Conservation (phyloP, 37 sponge, comb jelly and placozoan genomes). For the Bolinopsis microptera region DNA sequence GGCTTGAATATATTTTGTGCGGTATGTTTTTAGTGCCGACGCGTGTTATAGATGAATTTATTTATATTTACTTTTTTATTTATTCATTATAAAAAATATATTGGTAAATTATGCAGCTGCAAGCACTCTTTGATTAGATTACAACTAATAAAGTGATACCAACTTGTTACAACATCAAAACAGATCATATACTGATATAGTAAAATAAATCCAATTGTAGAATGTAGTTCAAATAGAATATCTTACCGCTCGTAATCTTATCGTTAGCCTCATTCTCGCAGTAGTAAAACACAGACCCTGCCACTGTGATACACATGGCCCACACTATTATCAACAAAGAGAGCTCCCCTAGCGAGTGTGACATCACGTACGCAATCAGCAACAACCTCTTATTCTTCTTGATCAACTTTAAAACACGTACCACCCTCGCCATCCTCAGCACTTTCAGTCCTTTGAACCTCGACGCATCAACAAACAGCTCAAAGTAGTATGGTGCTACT, state of each 20-base stretch:
- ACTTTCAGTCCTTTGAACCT: background rate
- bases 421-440: conserved; percentile 17
- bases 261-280: background rate
- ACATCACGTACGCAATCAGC: background rate
- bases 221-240: too few relatives aligned
- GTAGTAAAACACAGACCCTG: conserved; percentile 13
- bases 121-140: too few relatives aligned
- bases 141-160: too few relatives aligned
- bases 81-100: too few relatives aligned
- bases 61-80: too few relatives aligned
- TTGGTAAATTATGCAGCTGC: too few relatives aligned
- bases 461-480: conserved; percentile 10
- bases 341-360: background rate
- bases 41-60: too few relatives aligned
- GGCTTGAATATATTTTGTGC: too few relatives aligned
- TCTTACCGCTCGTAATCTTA: background rate
- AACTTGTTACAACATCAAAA: too few relatives aligned
- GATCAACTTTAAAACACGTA: background rate
- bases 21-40: too few relatives aligned
- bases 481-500: conserved; percentile 32
- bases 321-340: conserved; percentile 7
- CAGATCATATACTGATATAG: too few relatives aligned
- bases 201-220: too few relatives aligned
- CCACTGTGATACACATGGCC: conserved; percentile 22
- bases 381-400: background rate